These are phyloP conservation scores for Brachionichthys hirsutus DNA, from an alignment of 2,113 vertebrate genomes.

Conservation along the genomic window DNA sequence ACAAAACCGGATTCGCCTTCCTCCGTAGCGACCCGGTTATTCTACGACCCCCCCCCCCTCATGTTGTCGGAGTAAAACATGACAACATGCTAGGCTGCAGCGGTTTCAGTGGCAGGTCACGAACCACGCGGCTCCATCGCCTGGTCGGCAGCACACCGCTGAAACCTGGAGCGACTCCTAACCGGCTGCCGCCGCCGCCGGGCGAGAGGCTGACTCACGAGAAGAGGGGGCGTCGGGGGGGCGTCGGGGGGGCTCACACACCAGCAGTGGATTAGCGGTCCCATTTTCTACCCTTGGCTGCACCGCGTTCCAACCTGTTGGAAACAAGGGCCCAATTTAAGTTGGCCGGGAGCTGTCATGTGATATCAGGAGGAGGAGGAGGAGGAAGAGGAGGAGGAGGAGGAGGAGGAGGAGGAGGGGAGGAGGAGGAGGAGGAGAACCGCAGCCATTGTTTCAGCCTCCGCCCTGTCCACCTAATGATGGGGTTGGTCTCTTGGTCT, in stretches of 20 bases:
- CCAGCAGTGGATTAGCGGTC: conserved; percentile 52
- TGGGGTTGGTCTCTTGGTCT: conserved; percentile 43
- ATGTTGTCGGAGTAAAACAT: too few species aligned
- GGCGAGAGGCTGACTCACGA: conserved; percentile 50
- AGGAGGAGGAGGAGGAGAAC: conserved; percentile 27
- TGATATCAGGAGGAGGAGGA: conserved; percentile 61
- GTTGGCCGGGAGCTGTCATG: conserved; percentile 57
- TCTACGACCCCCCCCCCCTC: conserved; percentile 17
- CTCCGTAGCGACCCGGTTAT: conserved; percentile 47
- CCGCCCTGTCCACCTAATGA: conserved; percentile 50
- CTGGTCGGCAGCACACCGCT: conserved; percentile 18
- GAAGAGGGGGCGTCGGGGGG: conserved; percentile 41
- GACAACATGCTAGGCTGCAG: background rate
- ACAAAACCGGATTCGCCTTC: conserved; percentile 65
- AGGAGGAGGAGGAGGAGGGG: conserved; percentile 6
- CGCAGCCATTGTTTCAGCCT: conserved; percentile 61
- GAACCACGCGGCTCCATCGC: conserved; percentile 28
- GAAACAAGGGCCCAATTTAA: conserved; percentile 55
- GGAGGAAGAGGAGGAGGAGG: conserved; percentile 39
- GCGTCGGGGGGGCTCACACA: conserved; percentile 47
- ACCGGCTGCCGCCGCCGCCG: conserved; percentile 58
- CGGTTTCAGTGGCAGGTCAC: conserved; percentile 39
- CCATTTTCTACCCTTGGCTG: conserved; percentile 56
- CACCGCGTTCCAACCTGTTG: conserved; percentile 49
- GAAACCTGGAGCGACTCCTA: conserved; percentile 35